Base-by-base conservation (phyloP, 2,797 vertebrate genomes). In the Alcedo atthis region DNA sequence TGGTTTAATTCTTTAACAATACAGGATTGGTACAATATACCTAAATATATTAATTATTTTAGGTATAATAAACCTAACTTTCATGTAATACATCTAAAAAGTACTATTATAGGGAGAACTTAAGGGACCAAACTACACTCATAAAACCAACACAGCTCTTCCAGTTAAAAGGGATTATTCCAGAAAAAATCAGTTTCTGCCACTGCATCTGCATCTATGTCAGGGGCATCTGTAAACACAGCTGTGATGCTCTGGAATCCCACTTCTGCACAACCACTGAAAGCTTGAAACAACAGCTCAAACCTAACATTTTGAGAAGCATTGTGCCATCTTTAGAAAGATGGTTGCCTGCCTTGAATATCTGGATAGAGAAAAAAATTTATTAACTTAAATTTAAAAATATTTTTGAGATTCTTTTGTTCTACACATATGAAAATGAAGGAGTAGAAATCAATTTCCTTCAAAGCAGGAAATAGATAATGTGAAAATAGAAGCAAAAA, bases 401-500 rank as follows among this genome's bases (percentile, higher is more conserved):
- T 30, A 84, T 88, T 92, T 91, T 58, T 75, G 64, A 91, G 49
- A 67, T 86, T 82, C 42, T 76, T 96, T 93, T 90, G 37, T 93
- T 81, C 40, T 53, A 51, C 4, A 1, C 45, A 10, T 64, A 70
- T 68, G 74, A 90, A 94, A 93, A 86, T 74, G 54, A 75, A 68
- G 20, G 64, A 90, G 17, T 66, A 71, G 35, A 90, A 92, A 85
- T 85, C 68, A 87, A 48, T 78, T 78, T 24, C 43, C 73, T 94
- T 88, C 76, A 42, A 92, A 59, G 68, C 75, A 3, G 1, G 68
- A 77, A 94, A 89, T 59, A n/a, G n/a, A n/a, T n/a, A n/a, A n/a
- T n/a, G 18, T 42, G 66, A 90, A 32, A 43, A n/a, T 1, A 80
- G 45, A 80, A 92, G 32, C 64, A 87, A 85, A 93, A 96, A 89